Conservation (phyloP, 2,113 vertebrate genomes). For the Phyllopteryx taeniolatus region DNA sequence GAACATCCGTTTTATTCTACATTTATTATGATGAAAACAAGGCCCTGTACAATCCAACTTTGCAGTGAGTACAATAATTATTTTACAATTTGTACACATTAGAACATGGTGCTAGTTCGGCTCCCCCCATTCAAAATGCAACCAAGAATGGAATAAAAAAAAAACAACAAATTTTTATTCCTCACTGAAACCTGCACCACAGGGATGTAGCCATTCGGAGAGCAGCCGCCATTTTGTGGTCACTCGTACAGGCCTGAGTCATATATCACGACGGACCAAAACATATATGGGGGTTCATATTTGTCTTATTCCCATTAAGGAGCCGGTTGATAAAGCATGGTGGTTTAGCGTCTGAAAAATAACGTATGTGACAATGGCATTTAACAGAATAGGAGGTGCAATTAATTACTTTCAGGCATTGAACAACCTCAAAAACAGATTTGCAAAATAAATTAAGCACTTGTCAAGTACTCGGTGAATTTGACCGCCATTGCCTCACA, state of each 20-base stretch:
- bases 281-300: constrained; percentile 45
- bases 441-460: constrained; percentile 58
- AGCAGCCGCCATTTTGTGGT: constrained; percentile 65
- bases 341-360: constrained; percentile 61
- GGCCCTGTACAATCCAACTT: constrained; percentile 97
- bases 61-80: constrained; percentile 96
- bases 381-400: constrained; percentile 50
- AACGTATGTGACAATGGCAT: constrained; percentile 33
- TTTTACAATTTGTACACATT: constrained; percentile 99
- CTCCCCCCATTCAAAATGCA: constrained; percentile 78
- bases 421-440: constrained; percentile 41
- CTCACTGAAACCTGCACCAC: constrained; percentile 77
- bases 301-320: constrained; percentile 31
- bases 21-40: constrained; percentile 98
- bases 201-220: constrained; percentile 73
- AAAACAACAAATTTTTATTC: constrained; percentile 44
- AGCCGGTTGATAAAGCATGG: constrained; percentile 77
- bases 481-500: constrained; percentile 27
- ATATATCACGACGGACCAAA: constrained; percentile 48
- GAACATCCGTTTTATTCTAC: constrained; percentile 78
- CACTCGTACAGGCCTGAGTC: constrained; percentile 70
- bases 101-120: constrained; percentile 74
- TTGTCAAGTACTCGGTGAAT: constrained; percentile 46
- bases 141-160: constrained; percentile 62
- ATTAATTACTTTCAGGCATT: constrained; percentile 32